phyloP scores from a whole-genome alignment of 2,113 vertebrate species.

The Taurulus bubalis region DNA sequence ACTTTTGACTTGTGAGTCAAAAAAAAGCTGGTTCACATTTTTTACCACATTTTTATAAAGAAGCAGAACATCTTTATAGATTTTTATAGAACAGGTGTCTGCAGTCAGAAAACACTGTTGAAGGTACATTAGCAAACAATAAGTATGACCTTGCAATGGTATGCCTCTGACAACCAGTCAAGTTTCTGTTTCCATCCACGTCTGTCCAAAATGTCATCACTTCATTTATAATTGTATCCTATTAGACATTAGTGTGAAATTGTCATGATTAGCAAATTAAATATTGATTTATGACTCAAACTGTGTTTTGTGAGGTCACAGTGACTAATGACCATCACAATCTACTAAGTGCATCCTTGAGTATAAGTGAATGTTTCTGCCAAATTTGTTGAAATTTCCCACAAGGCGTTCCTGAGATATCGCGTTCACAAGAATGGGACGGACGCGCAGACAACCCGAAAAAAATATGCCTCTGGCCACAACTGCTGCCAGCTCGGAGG shows the following conservation, averaged over 20 bases:
- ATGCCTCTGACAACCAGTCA: not conserved
- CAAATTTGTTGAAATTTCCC: not conserved
- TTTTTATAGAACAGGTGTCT: not conserved
- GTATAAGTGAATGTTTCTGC: not conserved
- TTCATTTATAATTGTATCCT: not conserved
- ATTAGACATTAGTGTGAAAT: not conserved
- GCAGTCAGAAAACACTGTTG: not conserved
- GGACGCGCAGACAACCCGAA: not conserved
- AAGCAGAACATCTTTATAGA: not conserved
- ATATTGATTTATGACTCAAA: not conserved
- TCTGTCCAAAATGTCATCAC: not conserved
- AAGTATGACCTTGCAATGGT: not conserved
- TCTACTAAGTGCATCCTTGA: not conserved
- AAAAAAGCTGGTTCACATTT: not conserved
- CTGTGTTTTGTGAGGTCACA: not conserved
- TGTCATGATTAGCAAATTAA: not conserved
- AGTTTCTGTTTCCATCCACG: not conserved
- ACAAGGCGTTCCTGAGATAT: not conserved
- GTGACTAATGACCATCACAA: not conserved
- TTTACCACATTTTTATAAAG: not conserved
- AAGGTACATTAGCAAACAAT: not conserved
- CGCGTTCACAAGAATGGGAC: not conserved
- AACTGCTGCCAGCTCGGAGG: not conserved
- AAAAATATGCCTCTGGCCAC: not conserved
- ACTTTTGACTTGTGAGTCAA: no score